Conservation (phyloP, 2,797 vertebrate genomes). For the Limosa lapponica region DNA sequence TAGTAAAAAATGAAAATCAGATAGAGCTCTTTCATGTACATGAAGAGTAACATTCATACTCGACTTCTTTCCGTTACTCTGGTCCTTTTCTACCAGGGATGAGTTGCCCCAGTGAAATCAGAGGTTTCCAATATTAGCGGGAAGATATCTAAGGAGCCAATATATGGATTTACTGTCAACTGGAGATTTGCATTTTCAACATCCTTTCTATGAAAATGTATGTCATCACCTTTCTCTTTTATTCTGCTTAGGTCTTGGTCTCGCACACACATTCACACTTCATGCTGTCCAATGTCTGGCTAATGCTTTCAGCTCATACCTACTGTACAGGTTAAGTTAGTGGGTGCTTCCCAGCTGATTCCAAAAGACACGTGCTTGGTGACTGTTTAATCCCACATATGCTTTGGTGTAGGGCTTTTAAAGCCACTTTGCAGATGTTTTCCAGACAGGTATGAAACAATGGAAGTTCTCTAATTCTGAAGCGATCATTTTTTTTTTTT, state of each 20-base stretch:
- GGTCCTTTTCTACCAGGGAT: background rate
- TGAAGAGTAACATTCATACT: background rate
- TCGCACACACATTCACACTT: background rate
- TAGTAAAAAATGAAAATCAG: background rate
- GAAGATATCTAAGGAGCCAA: background rate
- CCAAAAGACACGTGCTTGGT: background rate
- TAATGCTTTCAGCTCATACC: background rate
- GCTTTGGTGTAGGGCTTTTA: background rate
- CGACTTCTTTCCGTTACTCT: background rate
- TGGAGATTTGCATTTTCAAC: background rate
- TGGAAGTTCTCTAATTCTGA: background rate
- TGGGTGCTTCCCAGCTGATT: background rate
- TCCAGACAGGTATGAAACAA: background rate
- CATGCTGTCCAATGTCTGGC: background rate
- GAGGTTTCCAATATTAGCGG: background rate
- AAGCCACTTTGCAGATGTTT: background rate
- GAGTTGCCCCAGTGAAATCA: background rate
- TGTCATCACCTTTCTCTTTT: background rate
- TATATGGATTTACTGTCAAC: background rate
- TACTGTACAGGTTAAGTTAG: background rate
- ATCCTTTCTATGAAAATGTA: background rate
- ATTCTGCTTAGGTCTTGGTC: background rate
- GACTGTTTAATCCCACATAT: background rate
- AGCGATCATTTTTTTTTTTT: background rate
- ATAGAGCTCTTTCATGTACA: accelerated